Evolutionary conservation across 2,797 vertebrate genomes (phyloP), one percentile per base, ranked within the genome.

Genomic region (Amniataba percoides): DNA sequence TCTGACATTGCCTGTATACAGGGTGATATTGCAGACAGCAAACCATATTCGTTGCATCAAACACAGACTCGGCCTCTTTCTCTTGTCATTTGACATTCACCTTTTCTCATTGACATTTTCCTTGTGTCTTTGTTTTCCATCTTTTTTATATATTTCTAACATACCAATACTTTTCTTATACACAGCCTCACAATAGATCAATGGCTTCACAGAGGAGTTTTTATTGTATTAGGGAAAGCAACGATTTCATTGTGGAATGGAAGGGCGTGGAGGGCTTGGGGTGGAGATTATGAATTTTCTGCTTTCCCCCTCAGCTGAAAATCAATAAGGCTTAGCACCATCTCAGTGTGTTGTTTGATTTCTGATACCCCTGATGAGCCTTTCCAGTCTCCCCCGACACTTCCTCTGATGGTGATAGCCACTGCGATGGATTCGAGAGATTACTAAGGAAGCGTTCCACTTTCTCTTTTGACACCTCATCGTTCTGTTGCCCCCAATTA

Each of bases 261-360:
- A 52, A 78, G 73, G 69, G 34, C 11, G 16, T 52, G 60, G 34
- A 51, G 46, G 64, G 46, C 55, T 81, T 63, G 65, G n/a, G 5
- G 15, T 57, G 59, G 55, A 43, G 64, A 73, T 79, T 91, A 82
- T 85, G 80, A 71, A 81, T 91, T 83, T 83, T 83, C 48, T 85
- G 42, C 53, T 82, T 82, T 80, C 40, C 60, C 66, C 70, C 62
- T 83, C 18, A 72, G 74, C 68, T 84, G 18, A 86, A 89, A 91
- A 91, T 89, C 88, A 86, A 88, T 89, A 81, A 36, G 74, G 56
- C 64, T 89, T 88, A 84, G 64, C 80, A 61, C 82, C 62, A 77
- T 88, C 71, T 80, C 53, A 59, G 48, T 61, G 43, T 80, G 53
- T 56, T 81, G 61, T 87, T 87, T 81, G 78, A 88, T 88, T 88